Evolutionary conservation across 2,797 vertebrate genomes (phyloP), one percentile per base, ranked within the genome.

Genomic region (Enteromius radiatus): DNA sequence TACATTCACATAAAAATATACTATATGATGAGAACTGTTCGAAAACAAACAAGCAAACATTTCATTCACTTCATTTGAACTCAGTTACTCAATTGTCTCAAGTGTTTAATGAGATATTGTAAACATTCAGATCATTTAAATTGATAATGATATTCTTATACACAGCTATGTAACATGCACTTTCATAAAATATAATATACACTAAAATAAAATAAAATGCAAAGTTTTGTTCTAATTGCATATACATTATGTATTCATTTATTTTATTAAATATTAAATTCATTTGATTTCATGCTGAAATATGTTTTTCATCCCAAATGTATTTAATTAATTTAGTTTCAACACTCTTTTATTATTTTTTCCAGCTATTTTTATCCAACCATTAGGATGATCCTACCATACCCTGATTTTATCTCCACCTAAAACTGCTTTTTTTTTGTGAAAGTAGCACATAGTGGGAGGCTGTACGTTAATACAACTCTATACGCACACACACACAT

Each of bases 41-140:
- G 28, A 64, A 81, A 73, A 49, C 56, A 81, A 81, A 81, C 69
- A 73, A 63, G 31, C 19, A 71, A 64, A 81, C 14, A 6, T 68
- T 28, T 8, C 3, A 70, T 70, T 70, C 38, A 11, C 59, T 23
- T 74, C 0, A 54, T 71, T 31, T 21, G 11, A 19, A 47, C 28
- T 15, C 64, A 68, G 47, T 56, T 26, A 12, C n/a, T 28, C 9
- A 6, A 3, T 52, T 78, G 5, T 41, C 38, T 26, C 4, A 4
- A 19, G 15, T 56, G 5, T 79, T 69, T 28, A 41, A 59, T 31
- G 21, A 59, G 36, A 59, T 70, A 59, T 43, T 56, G 17, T 31
- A 69, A 79, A n/a, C 10, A 41, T 52, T n/a, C 14, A 1, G 54
- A 14, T 36, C 0, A 31, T 70, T n/a, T n/a, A n/a, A n/a, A n/a